These are phyloP conservation scores for Lypha dubia DNA, from an alignment of 2,888 invertebrate genomes.

Conservation along the genomic window DNA sequence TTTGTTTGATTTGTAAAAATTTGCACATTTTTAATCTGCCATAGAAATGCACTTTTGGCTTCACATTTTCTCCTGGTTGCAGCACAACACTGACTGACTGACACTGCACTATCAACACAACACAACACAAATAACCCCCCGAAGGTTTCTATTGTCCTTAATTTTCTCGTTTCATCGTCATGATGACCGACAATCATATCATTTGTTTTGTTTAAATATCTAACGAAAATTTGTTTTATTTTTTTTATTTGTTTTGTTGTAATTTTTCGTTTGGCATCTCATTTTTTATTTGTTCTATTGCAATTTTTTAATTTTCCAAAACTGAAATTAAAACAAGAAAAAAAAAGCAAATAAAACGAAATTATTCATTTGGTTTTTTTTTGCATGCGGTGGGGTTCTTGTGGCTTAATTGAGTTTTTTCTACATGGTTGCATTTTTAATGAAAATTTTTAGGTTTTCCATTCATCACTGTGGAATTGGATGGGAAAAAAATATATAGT, in stretches of 20 bases:
- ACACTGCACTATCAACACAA: slow-evolving; percentile 42
- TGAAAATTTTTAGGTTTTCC: slow-evolving; percentile 74
- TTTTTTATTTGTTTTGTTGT: slow-evolving; percentile 16
- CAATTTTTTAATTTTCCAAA: slow-evolving; percentile 58
- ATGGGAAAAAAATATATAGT: slow-evolving; percentile 1
- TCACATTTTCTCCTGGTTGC: slow-evolving; percentile 23
- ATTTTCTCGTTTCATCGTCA: slow-evolving; percentile 59
- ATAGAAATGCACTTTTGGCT: slow-evolving; percentile 61
- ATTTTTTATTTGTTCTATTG: slow-evolving; percentile 59
- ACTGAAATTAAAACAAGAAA: slow-evolving; percentile 35
- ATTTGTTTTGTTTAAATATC: slow-evolving; percentile 67
- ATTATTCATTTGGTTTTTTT: slow-evolving; percentile 48
- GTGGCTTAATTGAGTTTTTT: slow-evolving; percentile 79
- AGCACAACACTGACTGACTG: not conserved
- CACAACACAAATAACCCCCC: slow-evolving; percentile 51
- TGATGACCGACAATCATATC: slow-evolving; percentile 52
- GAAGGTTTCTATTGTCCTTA: slow-evolving; percentile 64
- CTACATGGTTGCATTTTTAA: slow-evolving; percentile 79
- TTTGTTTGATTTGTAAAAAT: slow-evolving; percentile 48
- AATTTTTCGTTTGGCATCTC: slow-evolving; percentile 62
- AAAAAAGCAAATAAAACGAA: slow-evolving; percentile 26
- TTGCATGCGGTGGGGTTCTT: slow-evolving; percentile 45
- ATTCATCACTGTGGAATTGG: slow-evolving; percentile 44
- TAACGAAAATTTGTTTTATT: slow-evolving; percentile 53
- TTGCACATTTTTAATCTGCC: slow-evolving; percentile 53